A percentile compares a stretch with the other conserved stretches of the same genome.
Conservation (phyloP, 1,140 invertebrate genomes). For the Pseudachorutes palmiensis region DNA sequence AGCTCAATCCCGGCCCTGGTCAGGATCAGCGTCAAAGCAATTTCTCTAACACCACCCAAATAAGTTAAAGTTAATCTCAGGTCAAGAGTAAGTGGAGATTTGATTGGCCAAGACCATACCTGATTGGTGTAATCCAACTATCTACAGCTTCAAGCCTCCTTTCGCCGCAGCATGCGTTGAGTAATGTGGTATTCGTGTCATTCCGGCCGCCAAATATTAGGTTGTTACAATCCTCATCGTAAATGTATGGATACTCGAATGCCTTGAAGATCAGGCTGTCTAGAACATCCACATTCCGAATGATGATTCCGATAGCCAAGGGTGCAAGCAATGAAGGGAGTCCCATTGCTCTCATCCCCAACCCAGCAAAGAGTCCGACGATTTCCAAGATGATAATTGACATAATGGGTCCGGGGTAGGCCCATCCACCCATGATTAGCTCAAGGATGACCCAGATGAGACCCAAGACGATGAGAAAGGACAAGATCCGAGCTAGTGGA, state of each 20-base stretch:
- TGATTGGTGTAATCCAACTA: conserved; percentile 17
- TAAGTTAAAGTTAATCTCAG: no score
- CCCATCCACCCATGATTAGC: conserved; percentile 6
- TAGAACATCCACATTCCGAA: conserved; percentile 21
- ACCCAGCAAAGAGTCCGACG: conserved; percentile 26
- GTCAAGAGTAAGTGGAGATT: no score
- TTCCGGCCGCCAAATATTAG: no score
- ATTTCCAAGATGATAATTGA: conserved; percentile 26
- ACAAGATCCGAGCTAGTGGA: conserved; percentile 19
- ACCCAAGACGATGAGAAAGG: neutral
- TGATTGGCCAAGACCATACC: no score
- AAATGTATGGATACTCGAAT: neutral
- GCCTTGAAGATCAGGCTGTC: conserved; percentile 16
- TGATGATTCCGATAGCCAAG: conserved; percentile 28
- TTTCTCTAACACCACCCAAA: conserved; percentile 16
- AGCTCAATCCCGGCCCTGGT: conserved; percentile 32
- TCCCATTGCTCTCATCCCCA: conserved; percentile 21
- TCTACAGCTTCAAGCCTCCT: neutral
- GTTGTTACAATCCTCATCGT: no score
- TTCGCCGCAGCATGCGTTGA: conserved; percentile 8
- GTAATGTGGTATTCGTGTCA: no score
- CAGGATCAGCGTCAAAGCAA: conserved; percentile 30
- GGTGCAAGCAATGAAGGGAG: conserved; percentile 26
- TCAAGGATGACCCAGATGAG: conserved; percentile 13
- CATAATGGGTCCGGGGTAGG: conserved; percentile 21